phyloP scores from a whole-genome alignment of 2,888 invertebrate species.

The Pachliopta kotzebuea region DNA sequence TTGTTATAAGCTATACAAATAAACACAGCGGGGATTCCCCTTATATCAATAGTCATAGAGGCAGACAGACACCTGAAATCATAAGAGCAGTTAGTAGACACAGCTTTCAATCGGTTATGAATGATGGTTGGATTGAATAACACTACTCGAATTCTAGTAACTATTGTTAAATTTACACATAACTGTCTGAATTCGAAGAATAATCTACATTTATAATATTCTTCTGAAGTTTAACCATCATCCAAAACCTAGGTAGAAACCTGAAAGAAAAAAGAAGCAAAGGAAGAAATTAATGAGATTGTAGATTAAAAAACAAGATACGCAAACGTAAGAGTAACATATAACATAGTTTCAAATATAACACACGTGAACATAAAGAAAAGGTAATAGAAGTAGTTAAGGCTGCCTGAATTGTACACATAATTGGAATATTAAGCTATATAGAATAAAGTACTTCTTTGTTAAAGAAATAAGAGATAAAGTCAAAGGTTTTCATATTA shows the following conservation, averaged over 20 bases:
- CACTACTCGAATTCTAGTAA: no score
- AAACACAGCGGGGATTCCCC: slow-evolving; percentile 49
- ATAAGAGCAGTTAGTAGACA: slow-evolving; percentile 51
- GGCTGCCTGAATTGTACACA: no score
- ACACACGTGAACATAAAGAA: not conserved
- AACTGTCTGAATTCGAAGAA: no score
- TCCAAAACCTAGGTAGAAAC: slow-evolving; percentile 22
- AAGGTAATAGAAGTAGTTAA: no score
- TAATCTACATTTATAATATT: no score
- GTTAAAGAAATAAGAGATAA: no score
- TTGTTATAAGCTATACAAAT: slow-evolving; percentile 32
- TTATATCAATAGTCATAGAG: slow-evolving; percentile 49
- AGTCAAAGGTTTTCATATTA: no score
- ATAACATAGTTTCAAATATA: slow-evolving; percentile 16
- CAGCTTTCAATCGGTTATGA: slow-evolving; percentile 28
- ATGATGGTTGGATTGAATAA: slow-evolving; percentile 17
- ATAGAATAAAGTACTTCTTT: no score
- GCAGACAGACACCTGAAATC: slow-evolving; percentile 66
- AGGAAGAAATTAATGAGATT: slow-evolving; percentile 30
- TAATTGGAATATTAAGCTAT: no score
- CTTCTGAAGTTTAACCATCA: slow-evolving; percentile 13
- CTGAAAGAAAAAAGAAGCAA: slow-evolving; percentile 32
- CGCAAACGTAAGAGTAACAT: slow-evolving; percentile 9
- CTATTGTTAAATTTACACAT: no score
- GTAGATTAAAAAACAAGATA: slow-evolving; percentile 13